phyloP scores from a whole-genome alignment of 2,797 vertebrate genomes.

The Rhinatrema bivittatum region DNA sequence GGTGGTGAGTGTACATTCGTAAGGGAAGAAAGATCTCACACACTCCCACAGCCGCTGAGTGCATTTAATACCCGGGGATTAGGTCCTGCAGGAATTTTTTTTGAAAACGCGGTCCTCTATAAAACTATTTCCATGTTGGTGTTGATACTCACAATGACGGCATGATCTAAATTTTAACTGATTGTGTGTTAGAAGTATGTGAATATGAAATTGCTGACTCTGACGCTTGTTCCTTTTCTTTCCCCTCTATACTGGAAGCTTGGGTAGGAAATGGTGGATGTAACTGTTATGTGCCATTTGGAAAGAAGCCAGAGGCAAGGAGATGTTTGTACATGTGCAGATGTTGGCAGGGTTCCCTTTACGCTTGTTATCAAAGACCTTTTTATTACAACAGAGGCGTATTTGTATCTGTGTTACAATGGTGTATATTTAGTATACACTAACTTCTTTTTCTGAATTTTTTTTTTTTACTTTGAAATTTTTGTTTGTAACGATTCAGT shows the following conservation, averaged over 20 bases:
- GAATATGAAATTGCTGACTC: slow-evolving; percentile 28
- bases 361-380: slow-evolving; percentile 46
- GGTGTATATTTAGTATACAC: slow-evolving; percentile 19
- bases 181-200: slow-evolving; percentile 16
- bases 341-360: slow-evolving; percentile 42
- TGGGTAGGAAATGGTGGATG: slow-evolving; percentile 41
- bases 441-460: too few relatives aligned
- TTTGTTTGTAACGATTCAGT: too few relatives aligned
- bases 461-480: too few relatives aligned
- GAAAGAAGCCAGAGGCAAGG: slow-evolving; percentile 38
- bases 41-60: too few relatives aligned
- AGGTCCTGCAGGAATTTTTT: too few relatives aligned
- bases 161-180: slow-evolving; percentile 15
- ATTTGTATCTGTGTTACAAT: slow-evolving; percentile 34
- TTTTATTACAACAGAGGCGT: slow-evolving; percentile 39
- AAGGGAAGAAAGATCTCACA: too few relatives aligned
- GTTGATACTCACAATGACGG: slow-evolving; percentile 13
- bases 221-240: slow-evolving; percentile 30
- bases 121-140: too few relatives aligned
- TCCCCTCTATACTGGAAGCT: too few relatives aligned
- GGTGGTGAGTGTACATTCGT: too few relatives aligned
- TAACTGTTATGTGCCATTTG: slow-evolving; percentile 39
- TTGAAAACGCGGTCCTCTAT: too few relatives aligned
- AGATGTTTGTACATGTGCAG: slow-evolving; percentile 50
- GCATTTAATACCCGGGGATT: too few relatives aligned